Evolutionary conservation across 2,113 vertebrate species (phyloP).

Genomic region (human (Homo sapiens)): DNA sequence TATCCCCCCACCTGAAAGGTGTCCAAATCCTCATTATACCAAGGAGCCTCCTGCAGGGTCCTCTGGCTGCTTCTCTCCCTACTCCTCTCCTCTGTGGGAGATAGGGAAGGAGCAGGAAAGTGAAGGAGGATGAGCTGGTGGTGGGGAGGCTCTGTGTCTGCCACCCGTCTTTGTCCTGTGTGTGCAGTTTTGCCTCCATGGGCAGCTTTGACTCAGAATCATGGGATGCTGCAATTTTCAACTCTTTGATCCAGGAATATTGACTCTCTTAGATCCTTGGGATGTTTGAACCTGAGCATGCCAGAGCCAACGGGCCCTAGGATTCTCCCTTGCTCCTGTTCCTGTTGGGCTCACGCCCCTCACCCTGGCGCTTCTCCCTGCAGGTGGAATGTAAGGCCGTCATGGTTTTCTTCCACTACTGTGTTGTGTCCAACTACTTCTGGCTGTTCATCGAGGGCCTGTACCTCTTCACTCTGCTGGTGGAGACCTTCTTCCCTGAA

Average conservation of each 20-base stretch:
- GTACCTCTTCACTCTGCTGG: slow-evolving; percentile 97
- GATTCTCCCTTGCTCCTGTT: rapidly evolving
- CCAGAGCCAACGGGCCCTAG: neutral
- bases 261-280: no score
- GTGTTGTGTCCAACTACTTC: slow-evolving; percentile 99
- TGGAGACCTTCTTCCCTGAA: slow-evolving; percentile 98
- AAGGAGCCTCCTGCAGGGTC: neutral
- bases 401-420: slow-evolving; percentile 99
- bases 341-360: no score
- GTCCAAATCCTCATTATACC: neutral
- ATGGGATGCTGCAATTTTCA: neutral
- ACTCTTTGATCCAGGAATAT: neutral
- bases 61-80: neutral
- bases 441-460: slow-evolving; percentile 99
- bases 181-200: neutral
- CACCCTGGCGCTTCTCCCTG: neutral
- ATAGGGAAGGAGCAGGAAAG: no score
- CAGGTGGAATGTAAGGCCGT: slow-evolving; percentile 97
- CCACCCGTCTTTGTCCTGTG: neutral
- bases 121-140: neutral
- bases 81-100: neutral
- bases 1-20: neutral
- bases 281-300: neutral
- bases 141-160: neutral
- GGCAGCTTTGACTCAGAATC: neutral